Evolutionary conservation across 2,113 vertebrate species (phyloP).

Genomic region (Circaetus gallicus): DNA sequence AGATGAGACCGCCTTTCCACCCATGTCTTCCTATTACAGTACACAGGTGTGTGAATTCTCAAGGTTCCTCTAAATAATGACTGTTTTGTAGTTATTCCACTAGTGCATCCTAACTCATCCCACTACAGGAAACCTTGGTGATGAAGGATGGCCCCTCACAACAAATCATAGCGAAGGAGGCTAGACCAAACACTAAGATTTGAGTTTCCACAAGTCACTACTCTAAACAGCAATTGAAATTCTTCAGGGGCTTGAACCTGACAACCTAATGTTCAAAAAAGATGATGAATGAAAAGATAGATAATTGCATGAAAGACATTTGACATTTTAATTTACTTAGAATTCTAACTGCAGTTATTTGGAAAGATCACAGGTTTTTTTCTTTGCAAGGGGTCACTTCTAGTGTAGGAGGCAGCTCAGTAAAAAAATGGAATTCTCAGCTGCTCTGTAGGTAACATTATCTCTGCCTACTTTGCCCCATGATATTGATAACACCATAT

Average conservation of each 20-base stretch:
- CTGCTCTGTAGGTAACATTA: neutral
- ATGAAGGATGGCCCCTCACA: neutral
- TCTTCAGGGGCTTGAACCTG: neutral
- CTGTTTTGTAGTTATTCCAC: neutral
- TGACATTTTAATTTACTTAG: neutral
- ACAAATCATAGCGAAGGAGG: neutral
- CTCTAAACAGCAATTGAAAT: neutral
- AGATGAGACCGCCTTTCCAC: neutral
- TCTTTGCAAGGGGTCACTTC: neutral
- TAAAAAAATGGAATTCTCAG: neutral
- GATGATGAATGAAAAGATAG: neutral
- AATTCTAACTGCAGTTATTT: neutral
- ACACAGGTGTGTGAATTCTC: neutral
- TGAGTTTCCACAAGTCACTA: neutral
- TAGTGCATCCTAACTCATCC: neutral
- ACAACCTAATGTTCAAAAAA: neutral
- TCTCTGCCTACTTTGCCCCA: neutral
- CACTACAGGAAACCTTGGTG: neutral
- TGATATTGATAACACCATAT: neutral
- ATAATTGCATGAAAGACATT: neutral
- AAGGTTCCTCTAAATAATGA: neutral
- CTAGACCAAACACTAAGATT: neutral
- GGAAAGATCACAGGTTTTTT: neutral
- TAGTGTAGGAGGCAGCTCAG: neutral
- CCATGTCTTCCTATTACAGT: fast-evolving